A percentile compares a stretch with the other conserved stretches of the same genome.
phyloP scores from a whole-genome alignment of 2,113 vertebrate genomes.

The Gorsachius goisagi region DNA sequence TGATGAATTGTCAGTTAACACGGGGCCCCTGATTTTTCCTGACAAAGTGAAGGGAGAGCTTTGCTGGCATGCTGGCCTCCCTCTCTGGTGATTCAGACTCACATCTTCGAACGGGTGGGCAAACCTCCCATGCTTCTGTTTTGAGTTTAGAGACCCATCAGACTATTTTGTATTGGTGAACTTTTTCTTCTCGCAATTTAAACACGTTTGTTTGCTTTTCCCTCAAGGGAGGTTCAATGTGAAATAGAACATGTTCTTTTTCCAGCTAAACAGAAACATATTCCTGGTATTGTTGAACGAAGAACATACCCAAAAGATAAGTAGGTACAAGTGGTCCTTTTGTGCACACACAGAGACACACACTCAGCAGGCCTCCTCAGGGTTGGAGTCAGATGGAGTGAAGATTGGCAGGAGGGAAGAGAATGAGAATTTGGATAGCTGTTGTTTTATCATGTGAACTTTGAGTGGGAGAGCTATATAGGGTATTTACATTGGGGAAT shows the following conservation, averaged over 20 bases:
- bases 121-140: conserved; percentile 43
- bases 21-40: background rate
- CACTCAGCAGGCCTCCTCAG: background rate
- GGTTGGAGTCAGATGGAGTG: background rate
- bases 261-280: conserved; percentile 13
- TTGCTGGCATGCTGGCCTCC: background rate
- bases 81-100: background rate
- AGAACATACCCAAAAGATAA: background rate
- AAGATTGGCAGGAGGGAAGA: background rate
- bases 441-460: background rate
- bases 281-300: background rate
- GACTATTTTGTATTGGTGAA: conserved; percentile 6
- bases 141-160: conserved; percentile 27
- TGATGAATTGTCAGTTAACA: background rate
- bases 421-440: background rate
- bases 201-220: conserved; percentile 6
- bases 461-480: background rate
- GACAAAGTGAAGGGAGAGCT: background rate
- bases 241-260: background rate
- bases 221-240: background rate
- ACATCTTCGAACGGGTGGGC: background rate
- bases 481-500: background rate
- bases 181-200: conserved; percentile 10
- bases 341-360: background rate
- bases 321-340: background rate